A percentile compares a stretch with the other conserved stretches of the same genome.
Conservation (phyloP, 2,888 invertebrate genomes). For the Torymus auratus region DNA sequence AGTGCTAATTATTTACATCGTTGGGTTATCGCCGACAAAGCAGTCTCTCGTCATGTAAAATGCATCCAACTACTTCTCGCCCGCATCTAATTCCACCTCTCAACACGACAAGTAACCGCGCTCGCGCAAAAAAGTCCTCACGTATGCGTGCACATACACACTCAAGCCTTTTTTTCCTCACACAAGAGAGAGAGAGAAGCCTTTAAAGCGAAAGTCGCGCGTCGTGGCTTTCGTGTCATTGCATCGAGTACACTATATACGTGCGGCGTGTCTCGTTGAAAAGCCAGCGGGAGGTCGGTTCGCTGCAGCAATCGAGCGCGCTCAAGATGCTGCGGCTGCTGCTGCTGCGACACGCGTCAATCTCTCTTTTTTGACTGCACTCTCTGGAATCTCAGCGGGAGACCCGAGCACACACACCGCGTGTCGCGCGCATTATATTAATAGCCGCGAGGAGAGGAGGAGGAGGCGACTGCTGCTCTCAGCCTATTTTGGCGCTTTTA, state of each 20-base stretch:
- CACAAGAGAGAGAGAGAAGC: conserved; percentile 12
- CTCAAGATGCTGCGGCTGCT: conserved; percentile 24
- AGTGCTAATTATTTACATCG: too few relatives aligned
- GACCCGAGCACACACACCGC: conserved; percentile 26
- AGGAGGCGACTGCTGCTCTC: background rate
- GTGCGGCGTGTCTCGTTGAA: conserved; percentile 28
- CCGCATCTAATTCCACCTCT: background rate
- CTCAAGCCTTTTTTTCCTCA: background rate
- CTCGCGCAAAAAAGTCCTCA: background rate
- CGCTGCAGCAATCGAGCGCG: conserved; percentile 30
- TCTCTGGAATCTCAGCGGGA: conserved; percentile 61
- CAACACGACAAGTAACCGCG: background rate
- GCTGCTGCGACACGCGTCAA: conserved; percentile 58
- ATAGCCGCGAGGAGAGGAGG: conserved; percentile 58
- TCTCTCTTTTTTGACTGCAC: conserved; percentile 58
- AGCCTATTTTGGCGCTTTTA: conserved; percentile 34
- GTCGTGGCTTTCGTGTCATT: conserved; percentile 35
- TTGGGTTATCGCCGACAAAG: too few relatives aligned
- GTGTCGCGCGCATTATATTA: conserved; percentile 64
- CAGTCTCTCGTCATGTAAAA: background rate
- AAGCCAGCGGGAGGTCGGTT: conserved; percentile 54
- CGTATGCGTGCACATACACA: background rate
- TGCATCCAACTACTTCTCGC: background rate
- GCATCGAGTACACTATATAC: conserved; percentile 21
- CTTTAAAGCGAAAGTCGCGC: conserved; percentile 39